Base-by-base conservation (phyloP, 2,888 invertebrate genomes). In the Polyommatus icarus region DNA sequence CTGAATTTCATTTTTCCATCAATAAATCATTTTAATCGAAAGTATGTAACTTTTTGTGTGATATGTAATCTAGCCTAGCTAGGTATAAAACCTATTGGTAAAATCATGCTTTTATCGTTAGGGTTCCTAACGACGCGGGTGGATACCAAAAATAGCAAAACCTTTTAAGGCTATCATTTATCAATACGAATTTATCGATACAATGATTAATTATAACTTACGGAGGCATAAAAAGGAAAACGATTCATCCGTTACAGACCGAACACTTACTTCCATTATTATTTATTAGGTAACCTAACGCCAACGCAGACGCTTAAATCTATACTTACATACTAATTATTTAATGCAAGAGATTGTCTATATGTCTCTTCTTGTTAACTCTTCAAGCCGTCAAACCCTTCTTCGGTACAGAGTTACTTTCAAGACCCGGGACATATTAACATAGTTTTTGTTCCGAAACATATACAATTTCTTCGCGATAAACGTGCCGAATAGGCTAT, bases 111-210 rank as follows among this genome's bases (percentile, higher is more conserved):
- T 61, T 61, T 0, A 61, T 4, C 10, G 10, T 61, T 24, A 20
- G 8, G 20, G 59, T n/a, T 59, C 59, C 8, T 24, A 10, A 59
- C 59, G 8, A 20, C 59, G 20, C 8, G 20, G 20, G 61, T 61
- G 61, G 61, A 61, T 61, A 24, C 20, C 24, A 24, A 61, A 61
- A 61, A 61, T 61, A 61, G 61, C 24, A 61, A 61, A 61, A 61
- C 61, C 10, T 12, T 24, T 61, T 61, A 61, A 61, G 46, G 61
- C 61, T 24, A 61, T 61, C 61, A 24, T 24, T 61, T 61, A 24
- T 61, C 61, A 61, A 61, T 20, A 61, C 61, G 61, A 61, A 61
- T 12, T 59, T 59, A 59, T 20, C n/a, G 57, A 61, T 61, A 61
- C 24, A 24, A 61, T 61, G 61, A 61, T 61, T 61, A 61, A 61